These are phyloP conservation scores for Callyntrura guangdongensis DNA, from an alignment of 2,888 invertebrate genomes.

Conservation along the genomic window DNA sequence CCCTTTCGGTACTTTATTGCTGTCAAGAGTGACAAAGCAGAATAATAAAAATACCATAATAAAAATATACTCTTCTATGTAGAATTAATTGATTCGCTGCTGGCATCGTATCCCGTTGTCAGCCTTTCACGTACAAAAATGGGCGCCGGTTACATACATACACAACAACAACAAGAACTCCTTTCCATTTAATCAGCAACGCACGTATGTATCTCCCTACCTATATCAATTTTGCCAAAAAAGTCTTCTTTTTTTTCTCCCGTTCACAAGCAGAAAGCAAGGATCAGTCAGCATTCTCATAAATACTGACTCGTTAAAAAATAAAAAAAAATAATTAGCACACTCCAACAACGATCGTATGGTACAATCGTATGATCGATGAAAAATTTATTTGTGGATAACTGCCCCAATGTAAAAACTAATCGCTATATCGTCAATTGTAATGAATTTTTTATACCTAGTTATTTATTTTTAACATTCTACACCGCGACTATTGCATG, in stretches of 20 bases:
- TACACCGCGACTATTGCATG: background rate
- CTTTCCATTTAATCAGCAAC: no score
- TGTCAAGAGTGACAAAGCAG: slow-evolving; percentile 29
- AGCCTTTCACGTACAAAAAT: background rate
- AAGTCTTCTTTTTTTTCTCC: background rate
- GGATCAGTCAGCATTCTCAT: background rate
- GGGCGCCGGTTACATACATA: background rate
- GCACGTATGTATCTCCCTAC: no score
- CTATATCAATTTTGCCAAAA: no score
- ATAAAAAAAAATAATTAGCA: background rate
- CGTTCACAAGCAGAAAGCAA: background rate
- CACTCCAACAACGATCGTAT: background rate
- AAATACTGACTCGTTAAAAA: background rate
- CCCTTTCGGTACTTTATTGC: slow-evolving; percentile 26
- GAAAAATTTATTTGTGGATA: no score
- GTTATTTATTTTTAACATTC: background rate
- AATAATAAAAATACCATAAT: slow-evolving; percentile 39
- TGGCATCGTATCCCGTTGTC: background rate
- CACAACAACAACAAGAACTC: no score
- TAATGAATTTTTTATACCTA: background rate
- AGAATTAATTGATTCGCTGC: slow-evolving; percentile 21
- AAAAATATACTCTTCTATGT: slow-evolving; percentile 1
- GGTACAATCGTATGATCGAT: no score
- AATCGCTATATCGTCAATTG: no score
- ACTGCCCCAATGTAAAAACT: no score